phyloP scores from a whole-genome alignment of 2,888 invertebrate species.

The Rhaphigaster nebulosa region DNA sequence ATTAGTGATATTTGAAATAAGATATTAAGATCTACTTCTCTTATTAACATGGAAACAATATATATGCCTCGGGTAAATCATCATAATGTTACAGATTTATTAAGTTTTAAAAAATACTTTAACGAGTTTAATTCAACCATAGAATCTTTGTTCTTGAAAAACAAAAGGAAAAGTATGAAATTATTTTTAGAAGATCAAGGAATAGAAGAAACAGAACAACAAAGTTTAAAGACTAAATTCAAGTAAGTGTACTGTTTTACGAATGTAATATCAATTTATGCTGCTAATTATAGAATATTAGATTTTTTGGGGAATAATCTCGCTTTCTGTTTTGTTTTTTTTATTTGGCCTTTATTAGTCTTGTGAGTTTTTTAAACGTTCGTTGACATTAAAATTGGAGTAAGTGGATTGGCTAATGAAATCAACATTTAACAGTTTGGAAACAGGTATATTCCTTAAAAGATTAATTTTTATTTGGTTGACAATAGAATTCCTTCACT shows the following conservation, averaged over 20 bases:
- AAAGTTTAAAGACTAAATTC: conserved; percentile 12
- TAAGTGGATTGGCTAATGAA: neutral
- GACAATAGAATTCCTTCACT: too few relatives aligned
- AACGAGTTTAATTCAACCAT: conserved; percentile 36
- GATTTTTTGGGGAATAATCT: neutral
- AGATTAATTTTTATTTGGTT: too few relatives aligned
- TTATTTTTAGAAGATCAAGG: conserved; percentile 40
- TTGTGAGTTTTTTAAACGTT: neutral
- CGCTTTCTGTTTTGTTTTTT: neutral
- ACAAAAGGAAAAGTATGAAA: conserved; percentile 33
- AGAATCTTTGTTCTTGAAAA: conserved; percentile 2
- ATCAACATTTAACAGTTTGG: neutral
- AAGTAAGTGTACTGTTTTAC: neutral
- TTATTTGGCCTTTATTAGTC: neutral
- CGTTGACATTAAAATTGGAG: neutral
- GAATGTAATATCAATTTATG: too few relatives aligned
- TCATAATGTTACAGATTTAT: conserved; percentile 44
- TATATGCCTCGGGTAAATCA: conserved; percentile 40
- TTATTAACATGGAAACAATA: neutral
- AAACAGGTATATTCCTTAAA: neutral
- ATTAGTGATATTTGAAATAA: neutral
- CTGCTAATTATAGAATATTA: neutral
- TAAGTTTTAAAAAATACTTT: conserved; percentile 49
- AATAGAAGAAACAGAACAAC: neutral
- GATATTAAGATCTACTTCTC: neutral